These are phyloP conservation scores for Agonopterix heracliana DNA, from an alignment of 2,888 invertebrate species.

Conservation along the genomic window DNA sequence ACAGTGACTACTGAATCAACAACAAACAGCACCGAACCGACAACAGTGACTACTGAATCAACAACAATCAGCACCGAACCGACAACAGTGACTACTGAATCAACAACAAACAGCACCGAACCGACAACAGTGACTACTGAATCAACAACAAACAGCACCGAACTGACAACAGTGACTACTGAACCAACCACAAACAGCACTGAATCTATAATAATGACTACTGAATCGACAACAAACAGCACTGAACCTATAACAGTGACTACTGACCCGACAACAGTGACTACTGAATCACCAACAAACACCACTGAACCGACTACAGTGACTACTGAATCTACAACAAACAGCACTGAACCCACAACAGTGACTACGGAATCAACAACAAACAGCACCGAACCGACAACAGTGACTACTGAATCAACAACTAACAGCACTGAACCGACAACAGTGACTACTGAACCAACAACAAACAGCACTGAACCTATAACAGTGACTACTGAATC, in stretches of 20 bases:
- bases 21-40: background rate
- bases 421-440: slow-evolving; percentile 2
- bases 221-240: background rate
- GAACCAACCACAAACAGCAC: slow-evolving; percentile 1
- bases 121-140: background rate
- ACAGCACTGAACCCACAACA: background rate
- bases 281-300: slow-evolving; percentile 4
- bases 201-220: background rate
- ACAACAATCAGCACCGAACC: background rate
- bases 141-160: slow-evolving; percentile 1
- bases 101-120: background rate
- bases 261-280: background rate
- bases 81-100: background rate
- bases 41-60: background rate
- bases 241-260: background rate
- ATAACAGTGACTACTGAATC: background rate
- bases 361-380: background rate
- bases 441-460: background rate
- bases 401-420: background rate
- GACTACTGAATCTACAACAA: background rate
- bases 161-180: background rate
- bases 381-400: background rate
- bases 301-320: background rate
- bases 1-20: background rate
- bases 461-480: background rate